Percentiles rank a stretch among this genome's conserved stretches.
These are phyloP conservation scores for Drosophila setosimentum DNA, from an alignment of 2,888 invertebrate genomes.

Conservation along the genomic window DNA sequence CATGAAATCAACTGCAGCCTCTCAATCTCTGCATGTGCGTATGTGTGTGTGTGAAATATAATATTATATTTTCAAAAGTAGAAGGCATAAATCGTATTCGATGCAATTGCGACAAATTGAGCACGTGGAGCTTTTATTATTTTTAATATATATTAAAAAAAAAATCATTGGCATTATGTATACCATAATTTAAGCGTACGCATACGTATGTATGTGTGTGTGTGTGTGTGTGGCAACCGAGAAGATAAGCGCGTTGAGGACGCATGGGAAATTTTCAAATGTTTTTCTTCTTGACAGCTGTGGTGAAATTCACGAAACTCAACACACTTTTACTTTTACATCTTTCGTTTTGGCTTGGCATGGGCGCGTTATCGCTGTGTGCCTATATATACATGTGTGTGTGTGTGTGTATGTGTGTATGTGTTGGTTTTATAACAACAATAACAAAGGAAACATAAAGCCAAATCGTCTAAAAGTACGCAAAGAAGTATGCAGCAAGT, in stretches of 20 bases:
- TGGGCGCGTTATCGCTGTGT: conserved; percentile 44
- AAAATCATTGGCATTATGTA: conserved; percentile 62
- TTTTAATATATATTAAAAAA: neutral
- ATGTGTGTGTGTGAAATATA: conserved; percentile 28
- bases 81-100: conserved; percentile 12
- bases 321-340: conserved; percentile 78
- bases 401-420: conserved; percentile 11
- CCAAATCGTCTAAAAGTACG: conserved; percentile 49
- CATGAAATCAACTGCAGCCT: conserved; percentile 41
- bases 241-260: conserved; percentile 54
- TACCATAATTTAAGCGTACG: conserved; percentile 56
- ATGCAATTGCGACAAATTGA: conserved; percentile 4
- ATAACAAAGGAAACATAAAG: conserved; percentile 60
- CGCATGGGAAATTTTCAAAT: conserved; percentile 73
- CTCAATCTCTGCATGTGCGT: conserved; percentile 4
- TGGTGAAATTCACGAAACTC: conserved; percentile 71
- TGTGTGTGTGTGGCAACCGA: conserved; percentile 35
- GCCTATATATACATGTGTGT: conserved; percentile 4
- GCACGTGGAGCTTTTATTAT: conserved; percentile 14
- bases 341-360: conserved; percentile 42
- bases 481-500: conserved; percentile 43
- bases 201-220: conserved; percentile 12
- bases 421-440: conserved; percentile 54
- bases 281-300: conserved; percentile 54
- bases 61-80: conserved; percentile 36